These are phyloP conservation scores for Propithecus perrieri DNA, from an alignment of 2,797 vertebrate genomes.

Conservation along the genomic window DNA sequence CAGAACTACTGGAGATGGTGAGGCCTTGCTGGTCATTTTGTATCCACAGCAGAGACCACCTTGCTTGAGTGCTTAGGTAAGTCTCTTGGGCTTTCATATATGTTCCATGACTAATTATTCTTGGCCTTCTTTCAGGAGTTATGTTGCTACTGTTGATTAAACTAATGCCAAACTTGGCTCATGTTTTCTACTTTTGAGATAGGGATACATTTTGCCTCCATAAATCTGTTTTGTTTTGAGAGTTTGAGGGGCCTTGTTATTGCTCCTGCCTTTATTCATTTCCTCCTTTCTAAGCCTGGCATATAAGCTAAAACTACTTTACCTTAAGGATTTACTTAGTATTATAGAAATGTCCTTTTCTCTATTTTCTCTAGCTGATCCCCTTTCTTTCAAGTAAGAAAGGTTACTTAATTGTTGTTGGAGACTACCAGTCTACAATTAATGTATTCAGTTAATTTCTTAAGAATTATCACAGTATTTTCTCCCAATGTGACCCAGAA, in stretches of 20 bases:
- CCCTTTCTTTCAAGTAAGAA: background rate
- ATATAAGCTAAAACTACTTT: background rate
- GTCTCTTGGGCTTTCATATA: background rate
- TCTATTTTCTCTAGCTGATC: background rate
- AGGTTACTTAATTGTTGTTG: slow-evolving; percentile 13
- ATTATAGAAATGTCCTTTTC: background rate
- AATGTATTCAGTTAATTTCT: slow-evolving; percentile 38
- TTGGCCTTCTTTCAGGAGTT: background rate
- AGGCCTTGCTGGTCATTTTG: background rate
- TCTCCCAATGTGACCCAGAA: slow-evolving; percentile 55
- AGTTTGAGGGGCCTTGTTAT: background rate
- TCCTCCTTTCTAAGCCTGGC: background rate
- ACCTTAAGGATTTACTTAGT: background rate
- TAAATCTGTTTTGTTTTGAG: background rate
- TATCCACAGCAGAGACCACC: background rate
- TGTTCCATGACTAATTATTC: background rate
- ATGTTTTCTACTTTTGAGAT: background rate
- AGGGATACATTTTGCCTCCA: background rate
- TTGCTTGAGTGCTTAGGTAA: background rate
- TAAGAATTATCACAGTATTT: slow-evolving; percentile 45
- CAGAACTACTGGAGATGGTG: background rate
- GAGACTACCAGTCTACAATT: slow-evolving; percentile 1
- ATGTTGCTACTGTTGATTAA: background rate
- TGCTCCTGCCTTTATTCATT: background rate
- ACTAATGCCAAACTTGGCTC: background rate